These are phyloP conservation scores for Papilio polyxenes DNA, from an alignment of 1,140 invertebrate genomes.

Conservation along the genomic window DNA sequence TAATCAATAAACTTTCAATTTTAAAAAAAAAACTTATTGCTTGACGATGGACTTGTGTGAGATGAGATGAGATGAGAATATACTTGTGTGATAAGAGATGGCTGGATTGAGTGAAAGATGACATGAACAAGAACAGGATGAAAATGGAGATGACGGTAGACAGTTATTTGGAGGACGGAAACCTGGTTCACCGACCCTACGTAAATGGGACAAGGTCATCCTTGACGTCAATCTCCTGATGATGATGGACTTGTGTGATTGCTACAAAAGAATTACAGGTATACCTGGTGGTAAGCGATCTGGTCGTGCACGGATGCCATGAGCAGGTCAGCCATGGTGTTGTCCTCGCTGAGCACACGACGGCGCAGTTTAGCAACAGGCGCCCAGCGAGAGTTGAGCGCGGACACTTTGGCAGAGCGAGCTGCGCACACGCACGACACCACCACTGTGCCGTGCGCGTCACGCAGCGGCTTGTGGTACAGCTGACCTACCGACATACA, in stretches of 20 bases:
- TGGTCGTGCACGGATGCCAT: conserved; percentile 94
- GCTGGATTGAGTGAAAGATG: no score
- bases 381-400: conserved; percentile 93
- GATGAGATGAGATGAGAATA: no score
- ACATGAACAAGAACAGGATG: no score
- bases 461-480: conserved; percentile 93
- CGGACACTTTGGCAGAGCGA: conserved; percentile 91
- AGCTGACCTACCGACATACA: conserved; percentile 85
- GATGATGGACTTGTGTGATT: not conserved
- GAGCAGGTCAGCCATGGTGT: conserved; percentile 89
- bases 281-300: conserved; percentile 93
- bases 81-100: no score
- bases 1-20: no score
- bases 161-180: no score
- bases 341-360: conserved; percentile 84
- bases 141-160: no score
- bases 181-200: no score
- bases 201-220: no score
- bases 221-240: no score
- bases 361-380: conserved; percentile 89
- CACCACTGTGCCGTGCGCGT: conserved; percentile 94
- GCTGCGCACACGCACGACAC: conserved; percentile 92
- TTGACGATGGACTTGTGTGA: not conserved
- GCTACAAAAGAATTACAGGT: not conserved
- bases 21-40: no score